phyloP scores from a whole-genome alignment of 2,888 invertebrate genomes.

The Heliconius sara region DNA sequence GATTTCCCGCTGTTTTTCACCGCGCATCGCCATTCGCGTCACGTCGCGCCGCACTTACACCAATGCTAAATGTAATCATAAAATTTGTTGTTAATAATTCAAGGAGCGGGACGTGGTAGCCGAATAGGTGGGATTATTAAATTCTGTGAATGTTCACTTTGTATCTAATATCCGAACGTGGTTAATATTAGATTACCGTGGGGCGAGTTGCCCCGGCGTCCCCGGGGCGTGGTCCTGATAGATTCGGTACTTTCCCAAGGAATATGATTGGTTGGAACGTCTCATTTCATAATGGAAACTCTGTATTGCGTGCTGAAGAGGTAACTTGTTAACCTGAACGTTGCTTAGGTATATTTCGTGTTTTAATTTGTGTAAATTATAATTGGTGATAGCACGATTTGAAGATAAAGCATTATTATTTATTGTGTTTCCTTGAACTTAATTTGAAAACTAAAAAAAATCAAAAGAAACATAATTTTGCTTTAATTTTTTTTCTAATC shows the following conservation, averaged over 20 bases:
- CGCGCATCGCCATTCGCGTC: constrained; percentile 72
- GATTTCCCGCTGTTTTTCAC: constrained; percentile 80
- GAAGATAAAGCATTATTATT: background rate
- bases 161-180: constrained; percentile 84
- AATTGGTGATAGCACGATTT: background rate
- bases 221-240: constrained; percentile 74
- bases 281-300: constrained; percentile 73
- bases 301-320: constrained; percentile 43
- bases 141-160: constrained; percentile 84
- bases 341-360: background rate
- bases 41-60: constrained; percentile 77
- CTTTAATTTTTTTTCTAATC: background rate
- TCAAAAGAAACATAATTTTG: background rate
- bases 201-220: constrained; percentile 63
- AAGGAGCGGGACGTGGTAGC: constrained; percentile 56
- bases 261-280: constrained; percentile 76
- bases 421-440: background rate
- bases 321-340: background rate
- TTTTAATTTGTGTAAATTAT: constrained; percentile 4
- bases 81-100: constrained; percentile 83
- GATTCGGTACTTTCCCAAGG: constrained; percentile 70
- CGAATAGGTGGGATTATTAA: constrained; percentile 76
- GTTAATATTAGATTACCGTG: constrained; percentile 83
- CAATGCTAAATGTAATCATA: constrained; percentile 82
- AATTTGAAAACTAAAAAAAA: background rate